Base-by-base conservation (phyloP, 2,113 vertebrate species). In the Martes martes region DNA sequence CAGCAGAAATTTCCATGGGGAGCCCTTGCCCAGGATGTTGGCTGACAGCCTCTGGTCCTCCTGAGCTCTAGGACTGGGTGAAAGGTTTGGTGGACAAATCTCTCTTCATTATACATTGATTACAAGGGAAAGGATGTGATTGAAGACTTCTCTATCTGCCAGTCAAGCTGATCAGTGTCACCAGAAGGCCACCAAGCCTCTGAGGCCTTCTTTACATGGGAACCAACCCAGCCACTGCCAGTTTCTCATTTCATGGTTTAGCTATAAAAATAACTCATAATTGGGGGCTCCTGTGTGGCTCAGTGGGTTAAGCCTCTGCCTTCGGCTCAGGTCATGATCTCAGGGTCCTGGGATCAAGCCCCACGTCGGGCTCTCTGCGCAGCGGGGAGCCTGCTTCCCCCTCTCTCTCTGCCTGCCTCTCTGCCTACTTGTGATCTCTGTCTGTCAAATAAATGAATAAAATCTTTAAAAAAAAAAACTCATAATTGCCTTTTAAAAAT, bases 1-100 rank as follows among this genome's bases (percentile, higher is more conserved):
- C 88, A 78, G 82, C 71, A 96, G 84, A 94, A 69, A 83, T 94
- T 86, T 94, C 90, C 42, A 15, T 1, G n/a, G 87, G 63, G 76
- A 92, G 15, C 24, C 52, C 92, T 83, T 71, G 81, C 78, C 69
- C 76, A 28, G 63, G 87, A 78, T 36, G 14, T 91, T 92, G 88
- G 65, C 95, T 42, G 52, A 47, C 5, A 80, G 82, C 59, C 33
- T 45, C 6, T 78, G 24, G 14, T 74, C 67, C 79, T 79, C 71
- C 67, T 93, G 52, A 96, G 11, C 67, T 65, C 26, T 36, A 87
- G 55, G 42, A 84, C 42, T 50, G 15, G 95, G 95, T 89, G 47
- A 89, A 85, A 97, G 93, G 71, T 91, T 67, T 89, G 50, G 15
- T 67, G n/a, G 81, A 65, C 52, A 92, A 61, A 97, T 28, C 11